These are phyloP conservation scores for Drosophila pandora DNA, from an alignment of 1,140 invertebrate genomes.

Conservation along the genomic window DNA sequence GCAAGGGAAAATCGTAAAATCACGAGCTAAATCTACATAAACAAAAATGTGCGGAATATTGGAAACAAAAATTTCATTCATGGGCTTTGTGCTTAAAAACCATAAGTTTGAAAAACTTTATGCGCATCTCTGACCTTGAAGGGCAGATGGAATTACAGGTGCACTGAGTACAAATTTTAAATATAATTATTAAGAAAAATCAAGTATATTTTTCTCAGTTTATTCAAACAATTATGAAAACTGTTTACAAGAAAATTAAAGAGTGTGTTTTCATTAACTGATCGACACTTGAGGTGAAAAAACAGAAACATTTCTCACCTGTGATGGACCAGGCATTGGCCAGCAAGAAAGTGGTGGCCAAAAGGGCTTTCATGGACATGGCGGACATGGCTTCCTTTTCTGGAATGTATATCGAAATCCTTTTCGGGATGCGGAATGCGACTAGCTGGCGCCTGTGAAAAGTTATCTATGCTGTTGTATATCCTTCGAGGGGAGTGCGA, in stretches of 20 bases:
- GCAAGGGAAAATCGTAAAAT: constrained; percentile 61
- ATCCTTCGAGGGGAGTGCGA: constrained; percentile 29
- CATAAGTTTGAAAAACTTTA: constrained; percentile 24
- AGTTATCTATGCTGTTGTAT: constrained; percentile 9
- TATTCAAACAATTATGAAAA: constrained; percentile 5
- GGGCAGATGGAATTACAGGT: constrained; percentile 65
- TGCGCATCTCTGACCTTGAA: constrained; percentile 51
- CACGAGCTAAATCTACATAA: constrained; percentile 33
- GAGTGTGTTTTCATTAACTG: constrained; percentile 10
- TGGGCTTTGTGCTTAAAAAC: constrained; percentile 16
- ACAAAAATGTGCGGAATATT: constrained; percentile 30
- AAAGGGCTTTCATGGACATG: constrained; percentile 58
- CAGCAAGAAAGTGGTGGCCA: constrained; percentile 62
- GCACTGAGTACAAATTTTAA: constrained; percentile 20
- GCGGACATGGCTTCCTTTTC: constrained; percentile 36
- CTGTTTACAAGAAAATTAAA: constrained; percentile 2
- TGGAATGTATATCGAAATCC: constrained; percentile 56
- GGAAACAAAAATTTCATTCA: constrained; percentile 59
- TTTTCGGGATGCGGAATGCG: constrained; percentile 42
- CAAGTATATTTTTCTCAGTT: not conserved
- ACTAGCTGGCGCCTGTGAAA: constrained; percentile 60
- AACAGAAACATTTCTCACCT: constrained; percentile 48
- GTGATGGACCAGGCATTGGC: constrained; percentile 64
- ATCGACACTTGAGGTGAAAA: constrained; percentile 27
- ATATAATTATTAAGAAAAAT: not conserved